Conservation (phyloP, 1,140 invertebrate genomes). For the Diprion similis region DNA sequence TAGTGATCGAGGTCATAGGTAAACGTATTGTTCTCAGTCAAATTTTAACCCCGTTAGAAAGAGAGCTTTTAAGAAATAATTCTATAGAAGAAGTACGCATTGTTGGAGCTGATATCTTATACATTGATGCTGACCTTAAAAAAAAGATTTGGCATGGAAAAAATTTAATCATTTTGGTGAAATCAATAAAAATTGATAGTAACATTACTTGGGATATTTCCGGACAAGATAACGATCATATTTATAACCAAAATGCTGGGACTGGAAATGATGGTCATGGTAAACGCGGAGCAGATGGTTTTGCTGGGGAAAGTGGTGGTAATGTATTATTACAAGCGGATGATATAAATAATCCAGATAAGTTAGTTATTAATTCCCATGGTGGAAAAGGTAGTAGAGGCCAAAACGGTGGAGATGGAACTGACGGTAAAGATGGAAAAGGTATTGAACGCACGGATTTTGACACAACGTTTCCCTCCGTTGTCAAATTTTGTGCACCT, state of each 20-base stretch:
- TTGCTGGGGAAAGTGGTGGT: conserved; percentile 34
- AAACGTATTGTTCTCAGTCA: conserved; percentile 13
- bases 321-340: conserved; percentile 27
- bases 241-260: conserved; percentile 14
- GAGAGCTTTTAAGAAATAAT: background rate
- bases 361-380: conserved; percentile 30
- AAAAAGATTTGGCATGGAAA: conserved; percentile 25
- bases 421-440: conserved; percentile 17
- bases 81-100: conserved; percentile 27
- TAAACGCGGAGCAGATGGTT: conserved; percentile 23
- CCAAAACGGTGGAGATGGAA: conserved; percentile 28
- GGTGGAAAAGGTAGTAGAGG: conserved; percentile 30
- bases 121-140: conserved; percentile 26
- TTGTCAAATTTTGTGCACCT: background rate
- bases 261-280: conserved; percentile 19
- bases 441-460: background rate
- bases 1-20: conserved; percentile 10
- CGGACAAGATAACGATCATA: conserved; percentile 23
- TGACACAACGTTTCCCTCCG: background rate
- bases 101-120: conserved; percentile 18
- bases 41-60: conserved; percentile 13
- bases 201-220: conserved; percentile 30
- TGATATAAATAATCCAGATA: conserved; percentile 26
- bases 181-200: conserved; percentile 21
- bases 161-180: conserved; percentile 24